Evolutionary conservation across 2,888 invertebrate genomes (phyloP), one percentile per base, ranked within the genome.

Genomic region (Drosophila tripunctata): DNA sequence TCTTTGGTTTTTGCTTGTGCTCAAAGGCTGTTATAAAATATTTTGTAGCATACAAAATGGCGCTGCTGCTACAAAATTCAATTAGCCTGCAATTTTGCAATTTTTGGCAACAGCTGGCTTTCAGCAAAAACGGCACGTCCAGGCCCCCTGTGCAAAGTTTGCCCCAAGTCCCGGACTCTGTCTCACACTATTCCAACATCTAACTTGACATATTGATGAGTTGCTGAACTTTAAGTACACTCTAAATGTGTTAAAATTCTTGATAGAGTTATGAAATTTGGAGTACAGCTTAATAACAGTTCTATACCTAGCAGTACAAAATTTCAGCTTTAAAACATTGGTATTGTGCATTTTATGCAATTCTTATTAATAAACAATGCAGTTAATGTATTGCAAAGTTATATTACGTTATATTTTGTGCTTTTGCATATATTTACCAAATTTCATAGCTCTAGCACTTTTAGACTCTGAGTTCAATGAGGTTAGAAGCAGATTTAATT

Each of bases 1-100:
- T 55, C 48, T 27, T 22, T 27, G 31, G 41, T 7, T 22, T 38
- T 31, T 61, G 45, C 6, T 19, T 19, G 6, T 43, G 44, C 67
- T 63, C 67, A 61, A 73, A 74, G 68, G 69, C 67, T 67, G 67
- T 70, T 81, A 82, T 82, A 80, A 81, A 84, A 82, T 82, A 82
- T 80, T 80, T 79, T 55, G 67, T 74, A 83, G 78, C 78, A 78
- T 77, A 87, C 72, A 87, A 87, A 86, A 87, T 87, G 87, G 87
- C 85, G 86, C 83, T 78, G 80, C 78, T 87, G 85, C 80, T 78
- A 68, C 72, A 81, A 88, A 87, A 87, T 88, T 87, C 73, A 87
- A 87, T 87, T 88, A 88, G 83, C 76, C 74, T 72, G 81, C 81
- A 83, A 87, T 83, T 81, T 58, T 58, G 57, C 51, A 58, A 58